Base-by-base conservation (phyloP, 2,888 invertebrate genomes). In the Acleris cristana region DNA sequence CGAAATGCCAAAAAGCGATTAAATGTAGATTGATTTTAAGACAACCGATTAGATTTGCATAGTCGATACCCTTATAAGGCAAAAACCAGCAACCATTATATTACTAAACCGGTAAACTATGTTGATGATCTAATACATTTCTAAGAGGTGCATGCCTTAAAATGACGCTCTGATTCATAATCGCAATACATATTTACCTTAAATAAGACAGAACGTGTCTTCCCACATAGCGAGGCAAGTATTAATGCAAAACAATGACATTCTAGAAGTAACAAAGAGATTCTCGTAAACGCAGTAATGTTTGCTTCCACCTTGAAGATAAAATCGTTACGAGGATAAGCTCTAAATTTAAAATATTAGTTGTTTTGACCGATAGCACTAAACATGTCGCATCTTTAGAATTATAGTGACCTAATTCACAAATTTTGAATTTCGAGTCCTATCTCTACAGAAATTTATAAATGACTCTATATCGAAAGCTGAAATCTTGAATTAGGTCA, bases 31-130 rank as follows among this genome's bases (percentile, higher is more conserved):
- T 18, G 14, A 40, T 30, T 30, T 30, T 30, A 8, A 54, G 16
- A 53, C 23, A 8, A 21, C 6, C 52, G 8, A 66, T 62, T 66
- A 57, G 40, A 63, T 62, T 63, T 63, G 67, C 62, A 58, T 58
- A 53, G 53, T 51, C 30, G 61, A 66, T 66, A 57, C 59, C 62
- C 58, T 49, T 58, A 63, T 67, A 67, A 67, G 63, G 53, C 58
- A 67, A 48, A 26, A 63, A 63, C 58, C 21, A 40, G 58, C 53
- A 57, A 55, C 45, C 45, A 58, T 21, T 44, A 45, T 26, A 54
- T 66, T 62, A 62, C 53, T 54, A 67, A 60, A 58, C 53, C 21
- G 23, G 34, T 57, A 53, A 48, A 61, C 53, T 53, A 66, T 14
- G 62, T 54, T 52, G 64, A 65, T 65, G 69, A 61, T 52, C 60